phyloP scores from a whole-genome alignment of 2,797 vertebrate species.

The Takifugu ocellatus region DNA sequence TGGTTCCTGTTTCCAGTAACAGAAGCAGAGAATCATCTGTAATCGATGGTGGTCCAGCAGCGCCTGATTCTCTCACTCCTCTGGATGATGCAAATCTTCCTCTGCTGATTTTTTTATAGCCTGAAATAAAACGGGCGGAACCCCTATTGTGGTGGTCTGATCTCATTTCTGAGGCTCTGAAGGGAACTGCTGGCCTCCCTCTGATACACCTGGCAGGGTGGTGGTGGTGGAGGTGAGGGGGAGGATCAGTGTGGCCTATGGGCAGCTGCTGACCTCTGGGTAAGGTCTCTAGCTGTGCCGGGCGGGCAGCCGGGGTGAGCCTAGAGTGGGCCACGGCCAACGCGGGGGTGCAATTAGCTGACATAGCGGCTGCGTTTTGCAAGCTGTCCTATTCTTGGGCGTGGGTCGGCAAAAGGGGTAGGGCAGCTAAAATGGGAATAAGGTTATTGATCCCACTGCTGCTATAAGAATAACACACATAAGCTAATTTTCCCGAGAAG shows the following conservation, averaged over 20 bases:
- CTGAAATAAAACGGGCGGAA: conserved; percentile 63
- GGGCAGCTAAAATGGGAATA: conserved; percentile 72
- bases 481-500: conserved; percentile 75
- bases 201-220: conserved; percentile 69
- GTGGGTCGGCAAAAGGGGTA: conserved; percentile 63
- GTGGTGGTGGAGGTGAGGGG: background rate
- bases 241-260: conserved; percentile 44
- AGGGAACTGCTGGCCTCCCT: conserved; percentile 57
- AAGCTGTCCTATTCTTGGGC: conserved; percentile 76
- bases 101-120: conserved; percentile 59
- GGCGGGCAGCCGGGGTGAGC: conserved; percentile 49
- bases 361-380: conserved; percentile 74
- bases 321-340: conserved; percentile 57
- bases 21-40: conserved; percentile 4
- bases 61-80: conserved; percentile 51
- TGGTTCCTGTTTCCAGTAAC: too few species aligned
- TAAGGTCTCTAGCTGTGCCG: conserved; percentile 60
- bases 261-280: conserved; percentile 70
- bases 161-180: conserved; percentile 67
- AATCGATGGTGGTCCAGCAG: too few species aligned
- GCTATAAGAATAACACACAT: conserved; percentile 72
- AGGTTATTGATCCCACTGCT: conserved; percentile 74
- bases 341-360: conserved; percentile 75
- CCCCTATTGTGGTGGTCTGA: conserved; percentile 60
- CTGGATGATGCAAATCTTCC: conserved; percentile 67